phyloP scores from a whole-genome alignment of 2,113 vertebrate species.

The Tragulus kanchil region DNA sequence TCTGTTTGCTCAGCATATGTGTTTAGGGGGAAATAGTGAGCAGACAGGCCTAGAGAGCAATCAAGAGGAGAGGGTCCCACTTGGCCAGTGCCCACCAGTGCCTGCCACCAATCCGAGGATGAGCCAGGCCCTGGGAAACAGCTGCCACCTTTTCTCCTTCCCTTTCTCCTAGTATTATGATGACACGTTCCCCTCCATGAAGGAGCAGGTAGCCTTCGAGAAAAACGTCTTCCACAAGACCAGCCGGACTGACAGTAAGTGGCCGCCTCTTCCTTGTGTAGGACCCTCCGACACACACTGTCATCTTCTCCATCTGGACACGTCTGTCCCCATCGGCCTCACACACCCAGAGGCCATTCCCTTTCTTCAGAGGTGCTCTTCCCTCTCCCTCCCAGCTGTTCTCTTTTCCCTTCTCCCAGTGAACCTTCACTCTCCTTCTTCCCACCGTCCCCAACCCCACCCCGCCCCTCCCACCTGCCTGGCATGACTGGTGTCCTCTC shows the following conservation, averaged over 20 bases:
- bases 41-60: neutral
- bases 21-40: neutral
- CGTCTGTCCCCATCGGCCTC: neutral
- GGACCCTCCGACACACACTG: neutral
- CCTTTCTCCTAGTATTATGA: slow-evolving; percentile 94
- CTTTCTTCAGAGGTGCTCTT: neutral
- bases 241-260: slow-evolving; percentile 94
- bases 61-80: neutral
- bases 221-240: slow-evolving; percentile 98
- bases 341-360: neutral
- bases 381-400: slow-evolving; percentile 40
- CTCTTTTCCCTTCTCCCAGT: neutral
- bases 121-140: neutral
- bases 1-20: slow-evolving; percentile 13
- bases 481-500: neutral
- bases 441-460: neutral
- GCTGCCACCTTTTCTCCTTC: neutral
- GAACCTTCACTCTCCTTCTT: neutral
- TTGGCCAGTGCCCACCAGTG: neutral
- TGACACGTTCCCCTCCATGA: slow-evolving; percentile 93
- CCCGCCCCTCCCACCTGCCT: neutral
- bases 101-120: neutral
- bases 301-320: slow-evolving; percentile 22
- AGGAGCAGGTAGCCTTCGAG: slow-evolving; percentile 96
- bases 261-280: neutral